phyloP scores from a whole-genome alignment of 2,888 invertebrate species.

The Melanotus villosus region DNA sequence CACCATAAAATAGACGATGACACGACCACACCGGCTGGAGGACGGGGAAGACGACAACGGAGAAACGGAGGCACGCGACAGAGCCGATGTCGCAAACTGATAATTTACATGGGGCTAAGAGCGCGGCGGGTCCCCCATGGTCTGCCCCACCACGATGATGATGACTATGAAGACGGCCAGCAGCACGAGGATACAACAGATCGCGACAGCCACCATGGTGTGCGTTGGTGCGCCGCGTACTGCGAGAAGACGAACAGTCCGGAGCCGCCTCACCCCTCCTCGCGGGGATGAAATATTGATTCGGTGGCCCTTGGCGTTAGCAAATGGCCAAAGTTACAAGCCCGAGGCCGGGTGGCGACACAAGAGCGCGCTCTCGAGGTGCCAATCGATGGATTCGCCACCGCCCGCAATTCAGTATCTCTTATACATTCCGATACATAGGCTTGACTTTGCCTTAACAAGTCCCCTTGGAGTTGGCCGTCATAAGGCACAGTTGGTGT shows the following conservation, averaged over 20 bases:
- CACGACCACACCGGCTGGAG: slow-evolving; percentile 37
- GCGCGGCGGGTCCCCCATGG: slow-evolving; percentile 71
- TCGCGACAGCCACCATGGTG: slow-evolving; percentile 85
- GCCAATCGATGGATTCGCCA: slow-evolving; percentile 48
- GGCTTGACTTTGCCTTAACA: slow-evolving; percentile 45
- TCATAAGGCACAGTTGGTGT: neutral
- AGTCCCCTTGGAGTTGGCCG: slow-evolving; percentile 33
- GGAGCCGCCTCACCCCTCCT: slow-evolving; percentile 66
- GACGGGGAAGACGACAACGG: slow-evolving; percentile 44
- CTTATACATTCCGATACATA: slow-evolving; percentile 40
- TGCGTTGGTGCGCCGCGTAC: slow-evolving; percentile 56
- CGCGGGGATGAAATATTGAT: slow-evolving; percentile 67
- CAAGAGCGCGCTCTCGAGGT: slow-evolving; percentile 49
- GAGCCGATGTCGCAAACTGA: slow-evolving; percentile 8
- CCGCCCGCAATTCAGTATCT: slow-evolving; percentile 41
- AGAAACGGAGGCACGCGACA: slow-evolving; percentile 21
- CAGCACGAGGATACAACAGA: slow-evolving; percentile 86
- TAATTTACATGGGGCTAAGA: slow-evolving; percentile 59
- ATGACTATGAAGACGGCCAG: slow-evolving; percentile 86
- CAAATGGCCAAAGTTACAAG: slow-evolving; percentile 59
- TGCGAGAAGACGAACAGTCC: slow-evolving; percentile 48
- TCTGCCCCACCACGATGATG: slow-evolving; percentile 86
- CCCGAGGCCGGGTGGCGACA: slow-evolving; percentile 49
- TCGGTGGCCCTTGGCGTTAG: slow-evolving; percentile 60
- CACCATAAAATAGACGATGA: slow-evolving; percentile 30